Evolutionary conservation across 2,113 vertebrate species (phyloP).

Genomic region (Tachuris rubrigastra): DNA sequence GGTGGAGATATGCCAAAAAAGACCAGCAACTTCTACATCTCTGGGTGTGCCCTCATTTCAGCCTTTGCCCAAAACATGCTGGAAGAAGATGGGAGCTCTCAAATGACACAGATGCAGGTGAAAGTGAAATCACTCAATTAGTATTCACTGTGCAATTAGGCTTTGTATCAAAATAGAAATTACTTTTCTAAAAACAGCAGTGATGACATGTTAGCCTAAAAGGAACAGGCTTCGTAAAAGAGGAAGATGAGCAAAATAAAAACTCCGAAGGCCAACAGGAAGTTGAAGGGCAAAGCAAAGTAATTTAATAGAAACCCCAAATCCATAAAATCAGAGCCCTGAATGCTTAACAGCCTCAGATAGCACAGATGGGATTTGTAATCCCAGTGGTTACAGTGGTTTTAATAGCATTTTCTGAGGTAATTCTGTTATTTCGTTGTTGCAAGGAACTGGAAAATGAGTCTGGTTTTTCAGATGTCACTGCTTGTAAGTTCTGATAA

Average conservation of each 20-base stretch:
- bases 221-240: not conserved
- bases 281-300: not conserved
- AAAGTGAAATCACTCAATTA: constrained; percentile 1
- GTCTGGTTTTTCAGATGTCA: not conserved
- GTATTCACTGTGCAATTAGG: constrained; percentile 21
- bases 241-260: not conserved
- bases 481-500: not conserved
- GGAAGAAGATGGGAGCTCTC: not conserved
- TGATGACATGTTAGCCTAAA: not conserved
- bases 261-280: not conserved
- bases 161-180: constrained; percentile 42
- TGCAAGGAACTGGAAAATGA: not conserved
- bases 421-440: not conserved
- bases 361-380: not conserved
- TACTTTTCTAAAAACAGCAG: constrained; percentile 20
- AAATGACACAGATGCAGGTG: not conserved
- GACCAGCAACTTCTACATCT: not conserved
- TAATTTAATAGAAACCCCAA: not conserved
- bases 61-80: not conserved
- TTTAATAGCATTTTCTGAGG: constrained; percentile 19
- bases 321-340: not conserved
- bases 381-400: not conserved
- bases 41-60: not conserved
- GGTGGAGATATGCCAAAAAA: not conserved
- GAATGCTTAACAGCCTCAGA: not conserved